Evolutionary conservation across 2,113 vertebrate species (phyloP).

Genomic region (Chlorodrepanis virens): DNA sequence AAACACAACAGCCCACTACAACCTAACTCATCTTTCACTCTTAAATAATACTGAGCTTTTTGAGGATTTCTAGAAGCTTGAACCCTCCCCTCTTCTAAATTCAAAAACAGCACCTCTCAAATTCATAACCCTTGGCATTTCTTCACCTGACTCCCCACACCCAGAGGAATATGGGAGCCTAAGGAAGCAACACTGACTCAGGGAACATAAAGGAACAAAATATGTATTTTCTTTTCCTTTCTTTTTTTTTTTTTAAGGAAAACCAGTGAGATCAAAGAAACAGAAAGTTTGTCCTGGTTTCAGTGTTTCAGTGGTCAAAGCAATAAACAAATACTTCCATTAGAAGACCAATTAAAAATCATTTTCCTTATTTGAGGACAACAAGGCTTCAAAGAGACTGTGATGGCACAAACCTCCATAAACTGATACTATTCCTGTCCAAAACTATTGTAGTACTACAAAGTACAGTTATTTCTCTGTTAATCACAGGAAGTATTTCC

Average conservation of each 20-base stretch:
- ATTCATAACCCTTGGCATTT: not conserved
- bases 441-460: not conserved
- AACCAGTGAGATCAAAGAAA: not conserved
- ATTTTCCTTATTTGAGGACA: not conserved
- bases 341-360: not conserved
- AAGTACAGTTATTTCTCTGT: not conserved
- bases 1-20: not conserved
- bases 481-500: not conserved
- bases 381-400: not conserved
- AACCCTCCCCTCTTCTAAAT: not conserved
- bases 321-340: not conserved
- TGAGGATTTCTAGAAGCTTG: not conserved
- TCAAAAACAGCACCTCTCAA: not conserved
- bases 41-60: not conserved
- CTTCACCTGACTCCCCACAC: not conserved
- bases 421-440: not conserved
- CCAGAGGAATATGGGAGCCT: not conserved
- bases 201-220: not conserved
- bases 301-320: not conserved
- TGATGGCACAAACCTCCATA: not conserved
- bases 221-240: no score
- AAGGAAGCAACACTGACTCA: not conserved
- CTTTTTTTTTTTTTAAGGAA: not conserved
- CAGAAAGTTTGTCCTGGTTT: not conserved
- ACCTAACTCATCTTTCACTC: not conserved